Percentiles rank a stretch among this genome's conserved stretches.
Conservation (phyloP, 92 coral and sea anemone species). For the Actinostola sp. region DNA sequence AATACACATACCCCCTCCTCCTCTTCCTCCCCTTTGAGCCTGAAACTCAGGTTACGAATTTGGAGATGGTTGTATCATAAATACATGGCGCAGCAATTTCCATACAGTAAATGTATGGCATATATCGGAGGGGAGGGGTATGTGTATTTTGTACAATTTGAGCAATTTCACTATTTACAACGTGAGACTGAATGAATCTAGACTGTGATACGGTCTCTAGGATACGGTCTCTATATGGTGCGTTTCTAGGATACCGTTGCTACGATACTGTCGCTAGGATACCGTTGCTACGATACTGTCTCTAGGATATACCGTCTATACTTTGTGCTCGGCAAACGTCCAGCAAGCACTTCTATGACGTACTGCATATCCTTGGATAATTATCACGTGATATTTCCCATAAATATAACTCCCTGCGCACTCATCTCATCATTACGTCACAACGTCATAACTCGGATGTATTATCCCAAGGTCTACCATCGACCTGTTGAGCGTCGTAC, state of each 20-base stretch:
- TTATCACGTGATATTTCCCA: background rate
- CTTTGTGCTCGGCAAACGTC: no score
- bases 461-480: conserved; percentile 34
- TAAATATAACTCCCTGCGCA: background rate
- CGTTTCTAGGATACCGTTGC: no score
- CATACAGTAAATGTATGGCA: no score
- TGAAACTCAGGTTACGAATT: no score
- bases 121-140: no score
- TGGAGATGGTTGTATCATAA: no score
- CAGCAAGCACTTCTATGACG: background rate
- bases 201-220: background rate
- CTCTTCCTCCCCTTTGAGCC: no score
- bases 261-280: no score
- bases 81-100: no score
- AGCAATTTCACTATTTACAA: background rate
- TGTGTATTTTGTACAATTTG: background rate
- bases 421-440: background rate
- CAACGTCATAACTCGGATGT: conserved; percentile 12
- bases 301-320: no score
- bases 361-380: background rate
- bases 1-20: no score
- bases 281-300: no score
- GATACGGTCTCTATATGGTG: background rate
- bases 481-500: conserved; percentile 30
- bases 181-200: background rate